phyloP scores from a whole-genome alignment of 1,140 invertebrate genomes.

The Eufriesea mexicana region DNA sequence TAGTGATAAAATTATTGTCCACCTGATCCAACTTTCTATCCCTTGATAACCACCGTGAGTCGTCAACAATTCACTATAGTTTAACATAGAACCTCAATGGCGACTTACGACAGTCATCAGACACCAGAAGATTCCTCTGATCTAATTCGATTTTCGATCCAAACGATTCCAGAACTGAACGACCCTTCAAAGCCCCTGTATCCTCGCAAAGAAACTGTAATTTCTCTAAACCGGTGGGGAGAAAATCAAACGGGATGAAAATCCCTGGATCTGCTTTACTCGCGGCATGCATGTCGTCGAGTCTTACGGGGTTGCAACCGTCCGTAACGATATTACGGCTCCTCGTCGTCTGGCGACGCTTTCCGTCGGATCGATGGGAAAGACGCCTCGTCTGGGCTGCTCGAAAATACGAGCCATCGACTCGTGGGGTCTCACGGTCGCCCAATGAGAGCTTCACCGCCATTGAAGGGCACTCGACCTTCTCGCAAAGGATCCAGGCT shows the following conservation, averaged over 20 bases:
- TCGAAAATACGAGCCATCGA: slow-evolving; percentile 47
- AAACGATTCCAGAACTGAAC: no score
- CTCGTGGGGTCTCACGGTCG: slow-evolving; percentile 5
- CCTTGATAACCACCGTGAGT: no score
- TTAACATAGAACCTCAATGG: no score
- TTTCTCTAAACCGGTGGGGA: neutral
- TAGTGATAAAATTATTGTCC: no score
- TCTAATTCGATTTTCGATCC: no score
- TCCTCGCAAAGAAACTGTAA: neutral
- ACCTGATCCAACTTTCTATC: no score
- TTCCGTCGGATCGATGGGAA: slow-evolving; percentile 42
- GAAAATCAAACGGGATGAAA: neutral
- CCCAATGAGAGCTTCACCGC: slow-evolving; percentile 14
- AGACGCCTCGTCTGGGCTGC: slow-evolving; percentile 37
- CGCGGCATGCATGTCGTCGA: neutral
- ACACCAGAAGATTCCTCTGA: no score
- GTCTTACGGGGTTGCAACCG: slow-evolving; percentile 14
- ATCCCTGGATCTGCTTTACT: neutral
- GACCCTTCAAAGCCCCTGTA: no score
- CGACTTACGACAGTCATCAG: no score
- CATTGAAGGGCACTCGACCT: slow-evolving; percentile 19
- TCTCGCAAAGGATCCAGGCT: neutral
- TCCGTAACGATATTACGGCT: slow-evolving; percentile 45
- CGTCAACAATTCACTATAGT: no score
- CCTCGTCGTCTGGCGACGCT: slow-evolving; percentile 44